Evolutionary conservation across 2,797 vertebrate species (phyloP).

Genomic region (Xenentodon cancila): DNA sequence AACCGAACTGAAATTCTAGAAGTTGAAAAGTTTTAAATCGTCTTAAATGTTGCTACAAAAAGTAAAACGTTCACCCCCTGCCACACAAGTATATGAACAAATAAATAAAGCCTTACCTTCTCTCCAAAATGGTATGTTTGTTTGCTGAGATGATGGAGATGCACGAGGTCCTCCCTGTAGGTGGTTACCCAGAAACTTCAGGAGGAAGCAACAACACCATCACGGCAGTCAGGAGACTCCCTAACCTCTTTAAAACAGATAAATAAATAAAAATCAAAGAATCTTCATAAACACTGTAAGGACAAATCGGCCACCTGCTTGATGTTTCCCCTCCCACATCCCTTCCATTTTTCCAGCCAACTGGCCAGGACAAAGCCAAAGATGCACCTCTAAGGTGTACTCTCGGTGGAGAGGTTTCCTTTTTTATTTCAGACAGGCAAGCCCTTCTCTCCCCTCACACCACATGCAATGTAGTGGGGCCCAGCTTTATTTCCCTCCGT

Average conservation of each 20-base stretch:
- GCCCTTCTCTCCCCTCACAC: constrained; percentile 90
- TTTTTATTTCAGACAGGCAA: constrained; percentile 82
- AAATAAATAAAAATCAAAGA: constrained; percentile 72
- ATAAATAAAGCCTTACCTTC: no score
- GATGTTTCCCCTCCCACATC: constrained; percentile 88
- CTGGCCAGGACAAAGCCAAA: constrained; percentile 87
- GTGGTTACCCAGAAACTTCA: no score
- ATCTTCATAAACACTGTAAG: constrained; percentile 87
- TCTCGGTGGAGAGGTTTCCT: constrained; percentile 79
- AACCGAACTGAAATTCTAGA: no score
- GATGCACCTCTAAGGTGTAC: constrained; percentile 93
- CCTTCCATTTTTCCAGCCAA: constrained; percentile 88
- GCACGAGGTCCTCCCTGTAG: constrained; percentile 12
- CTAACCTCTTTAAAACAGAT: constrained; percentile 45
- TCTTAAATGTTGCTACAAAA: no score
- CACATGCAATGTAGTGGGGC: constrained; percentile 86
- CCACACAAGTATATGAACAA: no score
- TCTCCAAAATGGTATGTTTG: no score
- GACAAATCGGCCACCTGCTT: constrained; percentile 86
- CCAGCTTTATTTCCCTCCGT: constrained; percentile 83
- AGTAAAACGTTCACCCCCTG: no score
- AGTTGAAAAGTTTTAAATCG: no score
- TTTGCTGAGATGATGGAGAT: no score
- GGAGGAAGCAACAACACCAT: constrained; percentile 77
- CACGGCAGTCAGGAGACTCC: constrained; percentile 79